Base-by-base conservation (phyloP, 2,797 vertebrate species). In the Helostoma temminkii region DNA sequence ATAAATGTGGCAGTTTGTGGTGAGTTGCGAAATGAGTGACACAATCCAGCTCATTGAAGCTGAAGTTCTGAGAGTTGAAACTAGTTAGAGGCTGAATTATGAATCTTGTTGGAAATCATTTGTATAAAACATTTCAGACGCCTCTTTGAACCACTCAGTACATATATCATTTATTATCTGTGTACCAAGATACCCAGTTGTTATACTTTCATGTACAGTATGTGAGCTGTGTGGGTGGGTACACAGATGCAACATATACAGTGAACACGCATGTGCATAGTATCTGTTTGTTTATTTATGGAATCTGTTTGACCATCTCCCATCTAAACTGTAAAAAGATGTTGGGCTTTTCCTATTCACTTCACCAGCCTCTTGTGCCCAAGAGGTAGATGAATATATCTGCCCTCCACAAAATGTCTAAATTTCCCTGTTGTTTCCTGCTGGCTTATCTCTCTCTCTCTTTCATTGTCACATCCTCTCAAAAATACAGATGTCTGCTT, bases 311-410 rank as follows among this genome's bases (percentile, higher is more conserved):
- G 50, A 57, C 12, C 36, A 26, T 15, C n/a, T 30, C 25, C 14
- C 0, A n/a, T 11, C n/a, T 52, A 12, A 42, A 37, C 14, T 6
- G 4, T 15, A 16, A n/a, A n/a, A n/a, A n/a, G n/a, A n/a, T n/a
- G n/a, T 48, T 1, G 8, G 34, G 3, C 3, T 36, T 55, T 47
- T 39, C 26, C 30, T 8, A 19, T 9, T 43, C 25, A 21, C 14
- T 58, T 72, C 18, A 66, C 41, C 56, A 84, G 81, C 85, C 88
- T 90, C 87, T 88, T 59, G 85, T 88, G 85, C 84, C 39, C 70
- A 49, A 50, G 4, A 62, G 32, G 66, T 69, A 84, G 10, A 1
- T 64, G 45, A 48, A 19, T 1, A 0, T 9, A 48, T 62, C 36
- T 62, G 1, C 71, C 68, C 56, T 68, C 9, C 28, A 54, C 10